phyloP scores from a whole-genome alignment of 2,888 invertebrate species.

The Dasysyrphus tricinctus region DNA sequence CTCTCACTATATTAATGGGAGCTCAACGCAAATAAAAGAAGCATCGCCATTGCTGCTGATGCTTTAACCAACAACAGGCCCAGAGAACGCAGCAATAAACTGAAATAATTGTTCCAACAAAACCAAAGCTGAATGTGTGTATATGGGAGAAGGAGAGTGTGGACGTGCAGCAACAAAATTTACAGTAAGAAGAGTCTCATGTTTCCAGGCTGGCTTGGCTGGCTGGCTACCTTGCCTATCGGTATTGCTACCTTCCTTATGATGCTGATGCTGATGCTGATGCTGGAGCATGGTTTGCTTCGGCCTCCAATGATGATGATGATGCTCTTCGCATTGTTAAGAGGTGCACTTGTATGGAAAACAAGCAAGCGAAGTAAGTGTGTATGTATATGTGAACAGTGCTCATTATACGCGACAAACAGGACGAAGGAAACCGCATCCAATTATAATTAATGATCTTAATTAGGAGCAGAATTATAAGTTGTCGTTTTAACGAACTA shows the following conservation, averaged over 20 bases:
- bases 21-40: conserved; percentile 65
- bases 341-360: conserved; percentile 68
- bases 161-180: conserved; percentile 4
- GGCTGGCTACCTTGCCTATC: conserved; percentile 11
- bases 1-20: conserved; percentile 46
- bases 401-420: conserved; percentile 74
- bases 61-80: conserved; percentile 33
- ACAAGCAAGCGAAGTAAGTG: conserved; percentile 47
- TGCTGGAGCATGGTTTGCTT: conserved; percentile 8
- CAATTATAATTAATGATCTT: conserved; percentile 78
- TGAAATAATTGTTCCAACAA: conserved; percentile 70
- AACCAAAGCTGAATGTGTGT: conserved; percentile 43
- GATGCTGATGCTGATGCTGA: neutral
- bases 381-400: conserved; percentile 50
- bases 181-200: conserved; percentile 54
- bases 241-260: neutral
- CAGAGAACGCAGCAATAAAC: conserved; percentile 60
- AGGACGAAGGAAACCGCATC: conserved; percentile 77
- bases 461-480: conserved; percentile 78
- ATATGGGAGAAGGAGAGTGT: conserved; percentile 13
- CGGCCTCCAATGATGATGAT: conserved; percentile 43
- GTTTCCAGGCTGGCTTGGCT: conserved; percentile 11
- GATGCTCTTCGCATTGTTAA: conserved; percentile 63
- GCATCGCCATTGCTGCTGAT: conserved; percentile 46
- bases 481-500: conserved; percentile 78